Base-by-base conservation (phyloP, 2,797 vertebrate genomes). In the Myotis pilosus region DNA sequence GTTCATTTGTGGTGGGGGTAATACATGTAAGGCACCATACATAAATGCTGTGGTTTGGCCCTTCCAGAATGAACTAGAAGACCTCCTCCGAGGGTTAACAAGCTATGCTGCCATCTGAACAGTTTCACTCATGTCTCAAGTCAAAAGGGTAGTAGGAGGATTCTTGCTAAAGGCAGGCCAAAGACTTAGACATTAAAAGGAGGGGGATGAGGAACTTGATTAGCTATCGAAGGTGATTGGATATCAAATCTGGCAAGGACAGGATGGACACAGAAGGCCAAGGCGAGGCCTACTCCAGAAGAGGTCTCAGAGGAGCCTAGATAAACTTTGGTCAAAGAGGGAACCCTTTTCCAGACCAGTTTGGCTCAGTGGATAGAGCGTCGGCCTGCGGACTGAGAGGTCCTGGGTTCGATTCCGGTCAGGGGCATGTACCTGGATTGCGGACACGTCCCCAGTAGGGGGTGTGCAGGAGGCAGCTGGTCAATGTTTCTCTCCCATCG, bases 31-130 rank as follows among this genome's bases (percentile, higher is more conserved):
- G 71, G 17, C 15, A 80, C 53, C 36, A 23, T 53, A 9, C 33
- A 82, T 76, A 44, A 86, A 71, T 44, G 23, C 33, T 75, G 28
- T 74, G 30, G 30, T 83, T 94, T 13, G 4, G 22, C 23, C 66
- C 69, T 92, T 84, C 25, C 2, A 47, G 62, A 86, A 89, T 91
- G 62, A 92, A 89, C 38, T 89, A 41, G 41, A 94, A 87, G 68
- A 62, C 55, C 22, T 88, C 60, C 20, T 74, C 51, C 20, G 71
- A 87, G 74, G 38, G 8, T 64, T 44, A 82, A 62, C 57, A 84
- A 75, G 16, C 57, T 83, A 64, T 15, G 20, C 71, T 84, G 53
- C 71, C 71, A 71, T 79, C 85, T 79, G 60, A 96, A 83, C 75
- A 69, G 36, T 94, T 87, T 93, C n/a, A 64, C 17, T 89, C 68